phyloP scores from a whole-genome alignment of 2,113 vertebrate species.

The Dunckerocampus dactyliophorus region DNA sequence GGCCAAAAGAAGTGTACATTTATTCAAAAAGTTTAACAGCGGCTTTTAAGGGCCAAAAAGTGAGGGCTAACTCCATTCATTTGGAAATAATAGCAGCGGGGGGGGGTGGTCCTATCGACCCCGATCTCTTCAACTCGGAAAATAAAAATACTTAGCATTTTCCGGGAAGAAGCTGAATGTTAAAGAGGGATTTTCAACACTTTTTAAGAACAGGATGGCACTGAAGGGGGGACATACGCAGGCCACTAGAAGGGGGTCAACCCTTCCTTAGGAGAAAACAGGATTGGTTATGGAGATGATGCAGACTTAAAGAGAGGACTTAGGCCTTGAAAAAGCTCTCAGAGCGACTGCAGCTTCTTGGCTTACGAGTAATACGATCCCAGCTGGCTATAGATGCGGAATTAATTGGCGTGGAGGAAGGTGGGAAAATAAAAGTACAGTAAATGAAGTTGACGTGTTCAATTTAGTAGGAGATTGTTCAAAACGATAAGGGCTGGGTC shows the following conservation, averaged over 20 bases:
- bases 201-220: slow-evolving; percentile 41
- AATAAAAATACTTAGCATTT: slow-evolving; percentile 33
- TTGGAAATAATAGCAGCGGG: slow-evolving; percentile 24
- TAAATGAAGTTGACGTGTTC: slow-evolving; percentile 13
- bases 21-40: no score
- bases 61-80: slow-evolving; percentile 13
- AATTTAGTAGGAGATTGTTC: slow-evolving; percentile 2
- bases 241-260: slow-evolving; percentile 45
- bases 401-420: slow-evolving; percentile 32
- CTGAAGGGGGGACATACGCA: slow-evolving; percentile 11
- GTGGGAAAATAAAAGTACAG: slow-evolving; percentile 11
- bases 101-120: slow-evolving; percentile 28
- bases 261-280: slow-evolving; percentile 53
- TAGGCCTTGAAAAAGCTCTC: slow-evolving; percentile 38
- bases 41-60: slow-evolving; percentile 16
- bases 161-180: slow-evolving; percentile 27
- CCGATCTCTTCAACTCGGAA: slow-evolving; percentile 27
- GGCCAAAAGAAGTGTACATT: not conserved
- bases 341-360: slow-evolving; percentile 39
- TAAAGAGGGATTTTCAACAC: slow-evolving; percentile 27
- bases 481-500: not conserved
- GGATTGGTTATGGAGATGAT: slow-evolving; percentile 70
- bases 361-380: slow-evolving; percentile 55
- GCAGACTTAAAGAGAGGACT: slow-evolving; percentile 50
- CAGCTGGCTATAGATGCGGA: slow-evolving; percentile 27